These are phyloP conservation scores for Diuraphis noxia DNA, from an alignment of 1,140 invertebrate species.

Conservation along the genomic window DNA sequence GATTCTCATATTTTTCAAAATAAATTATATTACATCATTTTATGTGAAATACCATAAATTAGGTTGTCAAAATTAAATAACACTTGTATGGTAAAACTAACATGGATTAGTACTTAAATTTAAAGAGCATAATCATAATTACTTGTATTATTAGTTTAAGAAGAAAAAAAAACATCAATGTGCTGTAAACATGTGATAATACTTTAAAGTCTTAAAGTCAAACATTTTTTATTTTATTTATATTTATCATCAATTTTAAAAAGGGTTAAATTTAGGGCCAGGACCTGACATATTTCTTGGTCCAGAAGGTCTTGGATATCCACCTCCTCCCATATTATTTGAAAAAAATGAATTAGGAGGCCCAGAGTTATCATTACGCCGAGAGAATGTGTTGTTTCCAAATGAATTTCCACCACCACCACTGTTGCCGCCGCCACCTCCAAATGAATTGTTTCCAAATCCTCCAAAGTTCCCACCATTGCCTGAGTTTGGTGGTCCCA, in stretches of 20 bases:
- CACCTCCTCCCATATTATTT: conserved; percentile 42
- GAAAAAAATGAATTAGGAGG: conserved; percentile 51
- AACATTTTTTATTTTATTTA: conserved; percentile 16
- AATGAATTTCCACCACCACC: conserved; percentile 54
- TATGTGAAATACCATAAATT: conserved; percentile 22
- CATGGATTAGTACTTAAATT: neutral
- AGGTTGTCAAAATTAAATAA: conserved; percentile 16
- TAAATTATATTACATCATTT: conserved; percentile 21
- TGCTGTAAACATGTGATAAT: neutral
- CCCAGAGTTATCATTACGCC: conserved; percentile 40
- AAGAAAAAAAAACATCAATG: conserved; percentile 1
- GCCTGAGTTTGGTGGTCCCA: conserved; percentile 53
- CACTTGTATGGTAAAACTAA: neutral
- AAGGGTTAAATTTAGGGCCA: conserved; percentile 40
- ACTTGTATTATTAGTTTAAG: neutral
- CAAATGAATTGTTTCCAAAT: conserved; percentile 57
- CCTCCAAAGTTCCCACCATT: conserved; percentile 57
- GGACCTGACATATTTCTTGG: conserved; percentile 50
- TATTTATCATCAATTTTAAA: conserved; percentile 30
- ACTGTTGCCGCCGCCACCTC: conserved; percentile 52
- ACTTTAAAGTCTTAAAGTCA: conserved; percentile 30
- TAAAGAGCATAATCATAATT: conserved; percentile 4
- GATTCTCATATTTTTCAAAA: neutral
- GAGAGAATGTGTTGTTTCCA: conserved; percentile 48
- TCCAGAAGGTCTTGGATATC: conserved; percentile 46